Evolutionary conservation across 2,797 vertebrate species (phyloP).

Genomic region (Rhinichthys osculus): DNA sequence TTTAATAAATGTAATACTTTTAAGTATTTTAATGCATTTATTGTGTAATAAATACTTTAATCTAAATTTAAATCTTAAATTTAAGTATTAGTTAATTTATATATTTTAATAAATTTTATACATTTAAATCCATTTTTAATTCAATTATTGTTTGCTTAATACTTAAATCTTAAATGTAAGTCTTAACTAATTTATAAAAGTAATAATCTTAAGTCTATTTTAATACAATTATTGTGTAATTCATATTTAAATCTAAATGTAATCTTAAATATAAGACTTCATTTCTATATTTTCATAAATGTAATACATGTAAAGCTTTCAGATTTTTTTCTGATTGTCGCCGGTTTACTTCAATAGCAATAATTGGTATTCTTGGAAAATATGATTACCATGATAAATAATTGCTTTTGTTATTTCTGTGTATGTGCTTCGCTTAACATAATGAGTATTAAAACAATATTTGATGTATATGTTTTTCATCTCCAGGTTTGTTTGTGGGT

Average conservation of each 20-base stretch:
- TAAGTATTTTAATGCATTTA: not conserved
- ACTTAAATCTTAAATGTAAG: not conserved
- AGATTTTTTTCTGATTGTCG: not conserved
- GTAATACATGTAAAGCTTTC: not conserved
- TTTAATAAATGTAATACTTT: not conserved
- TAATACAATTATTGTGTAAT: not conserved
- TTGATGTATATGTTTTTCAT: not conserved
- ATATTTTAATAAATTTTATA: not conserved
- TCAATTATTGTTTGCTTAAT: not conserved
- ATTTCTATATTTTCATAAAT: not conserved
- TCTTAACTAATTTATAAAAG: not conserved
- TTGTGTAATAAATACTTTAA: not conserved
- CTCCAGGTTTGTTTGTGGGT: constrained; percentile 89
- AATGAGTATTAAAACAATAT: not conserved
- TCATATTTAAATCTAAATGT: not conserved
- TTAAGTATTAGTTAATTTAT: not conserved
- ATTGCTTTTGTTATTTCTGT: not conserved
- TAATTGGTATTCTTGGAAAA: not conserved
- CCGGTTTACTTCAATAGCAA: not conserved
- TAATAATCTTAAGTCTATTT: not conserved
- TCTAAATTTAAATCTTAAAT: not conserved
- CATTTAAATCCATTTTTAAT: not conserved
- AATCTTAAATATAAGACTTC: not conserved
- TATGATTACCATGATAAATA: not conserved
- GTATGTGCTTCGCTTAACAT: constrained; percentile 33